Evolutionary conservation across 1,140 invertebrate genomes (phyloP), one percentile per base, ranked within the genome.

Genomic region (Archivesica marissinica): DNA sequence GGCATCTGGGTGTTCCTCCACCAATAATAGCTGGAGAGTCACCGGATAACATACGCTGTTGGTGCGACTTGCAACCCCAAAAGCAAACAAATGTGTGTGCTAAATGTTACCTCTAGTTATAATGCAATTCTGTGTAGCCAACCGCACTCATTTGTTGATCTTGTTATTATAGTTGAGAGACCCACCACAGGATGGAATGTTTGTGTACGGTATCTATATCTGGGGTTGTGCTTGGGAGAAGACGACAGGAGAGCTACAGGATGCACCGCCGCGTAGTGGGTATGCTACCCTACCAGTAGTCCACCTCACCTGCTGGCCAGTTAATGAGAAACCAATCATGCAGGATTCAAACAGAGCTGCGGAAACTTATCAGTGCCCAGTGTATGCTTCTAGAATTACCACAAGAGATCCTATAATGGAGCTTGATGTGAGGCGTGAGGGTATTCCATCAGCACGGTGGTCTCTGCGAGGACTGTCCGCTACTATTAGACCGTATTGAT

Each of bases 221-320:
- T 94, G 94, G 94, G 93, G 93, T 7, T 93, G 93, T 89, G 87
- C 90, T n/a, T 94, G 93, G 92, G 93, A 94, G 64, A 94, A 94
- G 85, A 93, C 93, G 41, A 93, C 91, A 17, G 91, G 91, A 44
- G 93, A 94, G 56, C 87, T 94, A 38, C 88, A 93, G 56, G 94
- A 94, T 85, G 72, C 89, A 9, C 91, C 93, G 38, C 90, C 92
- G 9, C 84, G 90, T 23, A 89, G 88, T 38, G 89, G 88, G 28
- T 93, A 89, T 79, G 91, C 92, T 25, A 66, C 88, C 11, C 87
- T 94, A 33, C 94, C 94, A 35, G 93, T 94, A 11, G 91, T 94
- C 11, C 93, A 94, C 81, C 87, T 94, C 33, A 93, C 93, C 23
- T 94, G 92, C 66, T 92, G 88, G 88, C 93, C 92, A 11, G 78